A percentile compares a stretch with the other conserved stretches of the same genome.
Conservation (phyloP, 2,797 vertebrate genomes). For the Gadopsis marmoratus region DNA sequence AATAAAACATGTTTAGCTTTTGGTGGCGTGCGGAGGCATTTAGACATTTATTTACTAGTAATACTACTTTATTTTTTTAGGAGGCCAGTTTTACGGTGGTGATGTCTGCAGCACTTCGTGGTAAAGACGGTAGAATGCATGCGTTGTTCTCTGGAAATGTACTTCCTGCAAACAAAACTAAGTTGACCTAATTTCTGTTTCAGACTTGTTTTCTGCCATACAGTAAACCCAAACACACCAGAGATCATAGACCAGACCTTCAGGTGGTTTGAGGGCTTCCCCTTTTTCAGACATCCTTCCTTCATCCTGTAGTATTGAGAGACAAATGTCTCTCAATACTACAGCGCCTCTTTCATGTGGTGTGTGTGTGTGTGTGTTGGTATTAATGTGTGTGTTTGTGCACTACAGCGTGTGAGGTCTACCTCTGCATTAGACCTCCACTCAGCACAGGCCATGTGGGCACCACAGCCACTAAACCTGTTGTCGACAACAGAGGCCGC, state of each 20-base stretch:
- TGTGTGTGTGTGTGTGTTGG: background rate
- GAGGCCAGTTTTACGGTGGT: background rate
- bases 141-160: background rate
- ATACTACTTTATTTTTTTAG: background rate
- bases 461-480: slow-evolving; percentile 19
- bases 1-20: no score
- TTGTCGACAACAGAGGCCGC: slow-evolving; percentile 7
- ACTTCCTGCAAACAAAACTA: background rate
- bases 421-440: slow-evolving; percentile 17
- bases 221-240: background rate
- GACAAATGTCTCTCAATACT: slow-evolving; percentile 40
- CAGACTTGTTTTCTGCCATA: background rate
- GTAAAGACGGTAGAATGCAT: background rate
- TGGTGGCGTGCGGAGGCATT: no score
- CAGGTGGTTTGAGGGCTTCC: slow-evolving; percentile 47
- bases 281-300: slow-evolving; percentile 40
- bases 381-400: slow-evolving; percentile 10
- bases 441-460: slow-evolving; percentile 2
- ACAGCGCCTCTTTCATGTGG: slow-evolving; percentile 53
- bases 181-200: background rate
- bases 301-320: no score
- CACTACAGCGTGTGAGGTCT: slow-evolving; percentile 41
- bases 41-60: background rate
- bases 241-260: slow-evolving; percentile 11
- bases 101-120: background rate